A percentile compares a stretch with the other conserved stretches of the same genome.
These are phyloP conservation scores for Leptopilina syphax DNA, from an alignment of 2,888 invertebrate genomes.

Conservation along the genomic window DNA sequence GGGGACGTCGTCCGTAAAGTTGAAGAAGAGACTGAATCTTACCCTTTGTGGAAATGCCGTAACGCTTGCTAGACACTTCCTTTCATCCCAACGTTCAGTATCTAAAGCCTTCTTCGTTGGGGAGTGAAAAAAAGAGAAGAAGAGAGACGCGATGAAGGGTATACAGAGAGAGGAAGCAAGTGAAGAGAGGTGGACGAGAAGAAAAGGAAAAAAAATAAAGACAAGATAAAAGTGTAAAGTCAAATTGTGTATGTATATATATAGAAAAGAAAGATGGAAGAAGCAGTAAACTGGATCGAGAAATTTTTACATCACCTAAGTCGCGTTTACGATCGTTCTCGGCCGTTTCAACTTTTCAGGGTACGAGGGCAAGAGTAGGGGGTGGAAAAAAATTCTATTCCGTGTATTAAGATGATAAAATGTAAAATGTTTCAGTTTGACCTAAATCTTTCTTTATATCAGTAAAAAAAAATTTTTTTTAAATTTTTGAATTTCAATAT, in stretches of 20 bases:
- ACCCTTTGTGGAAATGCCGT: constrained; percentile 70
- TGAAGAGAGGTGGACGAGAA: not conserved
- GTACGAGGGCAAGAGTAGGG: too few species aligned
- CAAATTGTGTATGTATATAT: constrained; percentile 41
- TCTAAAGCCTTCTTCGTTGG: constrained; percentile 59
- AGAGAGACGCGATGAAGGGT: not conserved
- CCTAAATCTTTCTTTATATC: not conserved
- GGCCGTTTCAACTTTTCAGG: not conserved
- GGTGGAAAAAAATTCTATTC: not conserved
- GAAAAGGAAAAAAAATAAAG: constrained; percentile 43
- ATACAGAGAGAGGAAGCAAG: not conserved
- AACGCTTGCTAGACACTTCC: constrained; percentile 73
- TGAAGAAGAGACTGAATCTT: constrained; percentile 67
- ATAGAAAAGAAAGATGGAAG: constrained; percentile 49
- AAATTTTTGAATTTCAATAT: not conserved
- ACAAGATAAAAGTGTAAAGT: constrained; percentile 50
- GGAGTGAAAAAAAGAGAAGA: constrained; percentile 37
- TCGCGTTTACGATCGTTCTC: constrained; percentile 6
- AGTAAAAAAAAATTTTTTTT: not conserved
- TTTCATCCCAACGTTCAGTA: constrained; percentile 67
- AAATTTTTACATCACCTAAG: constrained; percentile 43
- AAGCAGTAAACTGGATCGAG: constrained; percentile 52
- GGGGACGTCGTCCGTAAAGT: constrained; percentile 57
- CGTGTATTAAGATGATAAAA: constrained; percentile 23
- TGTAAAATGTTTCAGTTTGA: constrained; percentile 8